Evolutionary conservation across 2,888 invertebrate species (phyloP).

Genomic region (Chloroclysta siterata): DNA sequence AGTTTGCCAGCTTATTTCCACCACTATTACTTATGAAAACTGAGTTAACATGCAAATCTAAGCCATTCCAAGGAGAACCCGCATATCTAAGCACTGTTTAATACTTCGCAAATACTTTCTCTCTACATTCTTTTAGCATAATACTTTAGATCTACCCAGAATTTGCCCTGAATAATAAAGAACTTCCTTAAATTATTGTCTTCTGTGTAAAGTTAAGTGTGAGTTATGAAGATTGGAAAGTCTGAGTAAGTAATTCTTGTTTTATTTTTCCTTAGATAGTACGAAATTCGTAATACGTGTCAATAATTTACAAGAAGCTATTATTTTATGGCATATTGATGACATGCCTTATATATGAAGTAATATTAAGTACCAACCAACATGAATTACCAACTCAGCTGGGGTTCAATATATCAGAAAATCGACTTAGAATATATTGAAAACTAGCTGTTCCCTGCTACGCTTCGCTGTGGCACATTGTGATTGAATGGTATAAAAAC

Average conservation of each 20-base stretch:
- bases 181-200: constrained; percentile 34
- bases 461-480: too few relatives aligned
- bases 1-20: constrained; percentile 68
- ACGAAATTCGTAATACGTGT: constrained; percentile 9
- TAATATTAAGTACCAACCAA: too few relatives aligned
- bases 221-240: constrained; percentile 40
- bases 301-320: constrained; percentile 9
- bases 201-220: constrained; percentile 35
- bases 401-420: not conserved
- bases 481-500: too few relatives aligned
- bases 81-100: constrained; percentile 61
- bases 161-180: constrained; percentile 50
- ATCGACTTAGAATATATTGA: too few relatives aligned
- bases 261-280: constrained; percentile 7
- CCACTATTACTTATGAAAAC: constrained; percentile 78
- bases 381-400: too few relatives aligned
- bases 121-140: constrained; percentile 46
- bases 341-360: not conserved
- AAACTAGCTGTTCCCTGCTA: too few relatives aligned
- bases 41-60: constrained; percentile 80
- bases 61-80: constrained; percentile 63
- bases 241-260: constrained; percentile 19
- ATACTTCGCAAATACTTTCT: constrained; percentile 57
- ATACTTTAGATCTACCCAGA: constrained; percentile 48
- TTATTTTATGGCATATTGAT: not conserved